Conservation (phyloP, 2,113 vertebrate species). For the Aythya baeri region DNA sequence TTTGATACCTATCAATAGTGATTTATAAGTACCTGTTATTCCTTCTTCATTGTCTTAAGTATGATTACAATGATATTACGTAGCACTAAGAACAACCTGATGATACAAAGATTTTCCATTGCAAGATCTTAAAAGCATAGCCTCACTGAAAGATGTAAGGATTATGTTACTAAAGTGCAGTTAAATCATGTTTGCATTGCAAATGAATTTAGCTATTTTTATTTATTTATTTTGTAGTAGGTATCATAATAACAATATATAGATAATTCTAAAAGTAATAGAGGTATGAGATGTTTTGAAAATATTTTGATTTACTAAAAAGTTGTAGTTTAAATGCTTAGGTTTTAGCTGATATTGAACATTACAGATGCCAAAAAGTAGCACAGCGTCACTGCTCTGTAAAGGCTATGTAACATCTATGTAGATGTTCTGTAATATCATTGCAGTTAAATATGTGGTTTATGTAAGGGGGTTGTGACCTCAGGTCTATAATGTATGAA, state of each 20-base stretch:
- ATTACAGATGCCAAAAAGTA: background rate
- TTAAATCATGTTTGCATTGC: background rate
- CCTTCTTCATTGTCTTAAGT: background rate
- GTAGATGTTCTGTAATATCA: background rate
- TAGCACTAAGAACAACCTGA: background rate
- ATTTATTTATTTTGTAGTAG: background rate
- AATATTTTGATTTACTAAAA: background rate
- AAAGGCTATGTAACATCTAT: background rate
- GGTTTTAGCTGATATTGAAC: background rate
- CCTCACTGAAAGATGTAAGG: background rate
- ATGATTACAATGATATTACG: background rate
- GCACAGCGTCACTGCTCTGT: fast-evolving
- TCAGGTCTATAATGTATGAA: background rate
- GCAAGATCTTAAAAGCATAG: background rate
- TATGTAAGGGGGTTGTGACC: background rate
- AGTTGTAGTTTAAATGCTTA: background rate
- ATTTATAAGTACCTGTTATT: background rate
- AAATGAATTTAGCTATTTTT: background rate
- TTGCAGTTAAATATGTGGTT: background rate
- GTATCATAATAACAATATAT: background rate
- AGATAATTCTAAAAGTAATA: background rate
- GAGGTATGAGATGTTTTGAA: background rate
- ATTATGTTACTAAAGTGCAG: background rate
- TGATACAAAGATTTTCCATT: background rate
- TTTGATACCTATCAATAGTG: background rate